Base-by-base conservation (phyloP, 2,888 invertebrate species). In the Cataglyphis albicans region DNA sequence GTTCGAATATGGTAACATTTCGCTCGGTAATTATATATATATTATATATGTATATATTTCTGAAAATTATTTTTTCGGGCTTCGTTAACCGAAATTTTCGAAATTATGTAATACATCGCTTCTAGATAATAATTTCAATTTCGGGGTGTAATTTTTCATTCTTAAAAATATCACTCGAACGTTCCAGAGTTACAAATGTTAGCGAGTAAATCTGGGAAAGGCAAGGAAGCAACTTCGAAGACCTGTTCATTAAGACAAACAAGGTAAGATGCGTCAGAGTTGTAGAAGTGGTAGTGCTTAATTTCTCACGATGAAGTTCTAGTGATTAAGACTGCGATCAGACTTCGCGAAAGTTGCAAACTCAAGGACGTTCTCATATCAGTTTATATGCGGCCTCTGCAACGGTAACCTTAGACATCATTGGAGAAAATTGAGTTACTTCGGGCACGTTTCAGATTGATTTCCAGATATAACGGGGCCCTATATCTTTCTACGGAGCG, bases 361-460 rank as follows among this genome's bases (percentile, higher is more conserved):
- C 72, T 70, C 44, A 18, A 29, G 52, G 78, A 81, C 81, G 75
- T 75, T 32, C 72, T 80, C 82, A 63, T 86, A 86, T 83, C 86
- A 65, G 18, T 32, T 32, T 41, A 52, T 63, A 65, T 59, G 61
- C 83, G 55, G 72, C 57, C 52, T 2, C 73, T 67, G 68, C 25
- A 35, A 38, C 52, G n/a, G 75, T 74, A 87, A 84, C 83, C 78
- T 81, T 82, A 82, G 81, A 84, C 63, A 73, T 84, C 83, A 81
- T 75, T 70, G 55, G 25, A 65, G 87, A 86, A 92, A 91, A 92
- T 93, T 89, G 91, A 92, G 91, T 92, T 91, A 90, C 90, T 86
- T 89, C 81, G 86, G 80, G 85, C 91, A 90, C 92, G 91, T 92
- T 90, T 91, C 87, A 88, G 90, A 93, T 92, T 92, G 91, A 93